A percentile compares a stretch with the other conserved stretches of the same genome.
phyloP scores from a whole-genome alignment of 2,888 invertebrate species.

The Hanleya hanleyi region DNA sequence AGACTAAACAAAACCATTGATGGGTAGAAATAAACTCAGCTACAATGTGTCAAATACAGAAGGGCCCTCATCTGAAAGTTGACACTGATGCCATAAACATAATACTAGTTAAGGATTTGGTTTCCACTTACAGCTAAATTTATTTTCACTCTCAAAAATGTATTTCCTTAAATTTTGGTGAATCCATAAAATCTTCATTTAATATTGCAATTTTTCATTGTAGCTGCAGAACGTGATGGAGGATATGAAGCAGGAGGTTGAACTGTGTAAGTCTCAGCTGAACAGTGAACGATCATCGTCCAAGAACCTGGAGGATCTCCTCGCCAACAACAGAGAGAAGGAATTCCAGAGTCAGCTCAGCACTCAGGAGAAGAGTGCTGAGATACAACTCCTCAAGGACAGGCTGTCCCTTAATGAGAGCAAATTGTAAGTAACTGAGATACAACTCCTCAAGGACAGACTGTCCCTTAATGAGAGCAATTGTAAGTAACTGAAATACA shows the following conservation, averaged over 20 bases:
- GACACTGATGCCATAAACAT: no score
- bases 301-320: constrained; percentile 69
- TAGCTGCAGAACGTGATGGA: constrained; percentile 63
- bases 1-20: no score
- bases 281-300: constrained; percentile 58
- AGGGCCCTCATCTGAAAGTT: no score
- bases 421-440: constrained; percentile 65
- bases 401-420: constrained; percentile 71
- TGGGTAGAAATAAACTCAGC: no score
- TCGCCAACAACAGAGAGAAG: constrained; percentile 71
- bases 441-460: background rate
- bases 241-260: constrained; percentile 65
- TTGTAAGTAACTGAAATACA: constrained; percentile 43
- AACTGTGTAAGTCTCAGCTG: constrained; percentile 63
- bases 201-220: background rate
- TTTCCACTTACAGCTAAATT: no score
- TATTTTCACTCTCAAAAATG: no score
- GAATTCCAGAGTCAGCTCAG: constrained; percentile 72
- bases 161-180: no score
- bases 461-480: constrained; percentile 44
- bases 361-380: constrained; percentile 70
- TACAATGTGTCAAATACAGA: no score
- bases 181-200: no score
- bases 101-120: no score
- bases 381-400: constrained; percentile 72